A percentile compares a stretch with the other conserved stretches of the same genome.
Evolutionary conservation across 2,888 invertebrate genomes (phyloP).

Genomic region (Dorcus parallelipipedus): DNA sequence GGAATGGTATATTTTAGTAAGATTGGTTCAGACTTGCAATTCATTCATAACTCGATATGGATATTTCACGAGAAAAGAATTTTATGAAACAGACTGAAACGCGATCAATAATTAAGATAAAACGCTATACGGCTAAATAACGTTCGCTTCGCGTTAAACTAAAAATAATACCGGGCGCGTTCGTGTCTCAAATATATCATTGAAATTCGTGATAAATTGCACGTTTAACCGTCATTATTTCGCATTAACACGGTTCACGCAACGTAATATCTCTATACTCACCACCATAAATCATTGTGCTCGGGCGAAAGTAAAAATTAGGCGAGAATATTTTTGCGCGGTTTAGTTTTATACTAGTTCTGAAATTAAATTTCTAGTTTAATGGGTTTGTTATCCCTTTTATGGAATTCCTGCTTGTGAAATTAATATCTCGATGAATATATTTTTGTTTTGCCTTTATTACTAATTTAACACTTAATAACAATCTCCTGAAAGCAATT

Average conservation of each 20-base stretch:
- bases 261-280: not conserved
- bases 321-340: not conserved
- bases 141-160: not conserved
- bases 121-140: not conserved
- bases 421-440: too few species aligned
- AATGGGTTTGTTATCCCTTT: too few species aligned
- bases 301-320: not conserved
- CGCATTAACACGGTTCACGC: not conserved
- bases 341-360: too few species aligned
- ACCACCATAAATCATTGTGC: not conserved
- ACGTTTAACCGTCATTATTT: not conserved
- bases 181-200: not conserved
- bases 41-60: too few species aligned
- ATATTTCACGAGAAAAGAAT: too few species aligned
- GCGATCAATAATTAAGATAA: conserved; percentile 1
- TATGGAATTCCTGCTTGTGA: too few species aligned
- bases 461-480: too few species aligned
- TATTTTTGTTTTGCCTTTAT: too few species aligned
- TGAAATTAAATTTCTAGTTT: too few species aligned
- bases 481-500: too few species aligned
- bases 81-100: not conserved
- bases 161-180: not conserved
- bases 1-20: too few species aligned
- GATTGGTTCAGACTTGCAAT: too few species aligned
- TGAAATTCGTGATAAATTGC: conserved; percentile 2